Evolutionary conservation across 2,113 vertebrate genomes (phyloP), one percentile per base, ranked within the genome.

Genomic region (Syngnathoides biaculeatus): DNA sequence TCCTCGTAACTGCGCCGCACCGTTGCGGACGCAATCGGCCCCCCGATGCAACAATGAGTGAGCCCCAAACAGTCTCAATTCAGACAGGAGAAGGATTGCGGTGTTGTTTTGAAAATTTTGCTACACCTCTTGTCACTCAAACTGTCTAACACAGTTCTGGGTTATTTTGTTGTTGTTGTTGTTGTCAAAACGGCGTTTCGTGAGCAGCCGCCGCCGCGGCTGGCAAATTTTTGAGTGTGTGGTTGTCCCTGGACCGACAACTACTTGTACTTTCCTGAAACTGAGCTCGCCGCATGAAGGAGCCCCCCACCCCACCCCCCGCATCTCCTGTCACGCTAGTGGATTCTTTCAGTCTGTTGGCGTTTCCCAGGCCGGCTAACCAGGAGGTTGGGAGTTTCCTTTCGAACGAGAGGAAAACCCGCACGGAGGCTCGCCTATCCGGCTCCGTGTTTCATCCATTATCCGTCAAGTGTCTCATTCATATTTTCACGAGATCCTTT

Each of bases 381-480:
- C 68, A n/a, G 58, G 67, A 43, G 55, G 26, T 57, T 30, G 6
- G 73, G 71, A 81, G 56, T 68, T 52, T 72, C 66, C 52, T 65
- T 83, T 81, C 75, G 72, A 81, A 71, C 53, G 17, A 39, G 72
- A 68, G 62, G 64, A 71, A 71, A 70, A 74, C 48, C 76, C 66
- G 43, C 64, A 61, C 66, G 35, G 63, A 65, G 71, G 63, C 35
- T 71, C 52, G 55, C 68, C 83, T 75, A 74, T 80, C 75, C 74
- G 75, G 38, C 14, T 62, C 22, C 43, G 39, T 42, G 3, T 43
- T 62, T 62, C 60, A 22, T 62, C 24, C 60, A 43, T 62, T 42
- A 15, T 43, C 39, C 40, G 22, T 40, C 19, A 14, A 61, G 58
- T 61, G 43, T 64, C 43, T 52, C 63, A 52, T 48, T 65, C 45